Evolutionary conservation across 2,797 vertebrate genomes (phyloP).

Genomic region (Megalops cyprinoides): DNA sequence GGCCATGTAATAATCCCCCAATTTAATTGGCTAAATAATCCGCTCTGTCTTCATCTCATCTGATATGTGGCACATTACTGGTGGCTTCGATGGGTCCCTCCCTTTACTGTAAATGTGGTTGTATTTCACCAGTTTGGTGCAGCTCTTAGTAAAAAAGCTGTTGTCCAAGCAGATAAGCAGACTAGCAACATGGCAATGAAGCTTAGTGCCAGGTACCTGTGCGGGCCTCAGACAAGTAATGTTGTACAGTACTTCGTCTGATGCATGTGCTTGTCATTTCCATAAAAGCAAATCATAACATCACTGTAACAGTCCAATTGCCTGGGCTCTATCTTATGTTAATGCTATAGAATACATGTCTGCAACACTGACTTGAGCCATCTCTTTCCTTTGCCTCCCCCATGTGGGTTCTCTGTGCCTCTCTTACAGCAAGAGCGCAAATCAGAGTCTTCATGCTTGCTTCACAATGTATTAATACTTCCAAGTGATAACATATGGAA

Average conservation of each 20-base stretch:
- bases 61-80: too few species aligned
- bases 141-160: neutral
- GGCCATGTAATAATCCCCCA: too few species aligned
- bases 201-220: neutral
- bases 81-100: too few species aligned
- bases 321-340: too few species aligned
- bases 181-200: neutral
- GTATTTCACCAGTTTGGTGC: neutral
- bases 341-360: neutral
- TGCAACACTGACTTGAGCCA: neutral
- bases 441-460: neutral
- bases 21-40: too few species aligned
- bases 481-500: neutral
- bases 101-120: neutral
- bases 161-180: neutral
- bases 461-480: neutral
- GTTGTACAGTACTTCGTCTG: neutral
- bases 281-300: constrained; percentile 21
- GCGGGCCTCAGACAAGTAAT: neutral
- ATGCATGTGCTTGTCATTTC: constrained; percentile 24
- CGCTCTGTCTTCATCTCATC: too few species aligned
- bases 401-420: neutral
- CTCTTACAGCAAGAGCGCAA: neutral
- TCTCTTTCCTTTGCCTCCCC: neutral
- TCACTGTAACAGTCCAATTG: too few species aligned